Conservation (phyloP, 2,113 vertebrate species). For the Vombatus ursinus region DNA sequence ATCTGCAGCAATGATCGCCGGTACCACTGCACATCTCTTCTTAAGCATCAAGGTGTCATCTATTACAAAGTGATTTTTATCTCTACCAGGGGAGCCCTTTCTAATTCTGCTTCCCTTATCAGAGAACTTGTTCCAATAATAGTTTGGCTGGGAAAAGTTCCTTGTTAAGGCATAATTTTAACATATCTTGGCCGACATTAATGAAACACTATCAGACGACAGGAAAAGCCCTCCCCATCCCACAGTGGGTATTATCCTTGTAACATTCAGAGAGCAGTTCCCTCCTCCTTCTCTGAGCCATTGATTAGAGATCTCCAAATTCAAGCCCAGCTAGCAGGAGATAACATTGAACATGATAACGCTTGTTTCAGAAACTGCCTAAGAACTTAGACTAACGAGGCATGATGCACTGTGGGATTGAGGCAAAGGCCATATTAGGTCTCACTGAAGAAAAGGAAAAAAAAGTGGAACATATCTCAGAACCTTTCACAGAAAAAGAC, state of each 20-base stretch:
- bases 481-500: neutral
- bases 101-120: neutral
- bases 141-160: neutral
- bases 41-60: neutral
- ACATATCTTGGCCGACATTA: neutral
- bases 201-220: neutral
- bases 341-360: neutral
- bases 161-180: neutral
- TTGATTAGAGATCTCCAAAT: neutral
- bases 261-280: neutral
- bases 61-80: neutral
- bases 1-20: neutral
- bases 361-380: slow-evolving; percentile 2
- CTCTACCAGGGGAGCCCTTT: neutral
- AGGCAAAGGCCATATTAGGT: neutral
- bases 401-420: neutral
- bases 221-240: neutral
- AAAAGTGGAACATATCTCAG: neutral
- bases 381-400: neutral
- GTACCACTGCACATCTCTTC: neutral
- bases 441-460: neutral
- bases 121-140: neutral
- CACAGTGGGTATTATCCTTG: too few species aligned
- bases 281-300: neutral
- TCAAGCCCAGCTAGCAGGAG: neutral